Evolutionary conservation across 2,888 invertebrate species (phyloP), one percentile per base, ranked within the genome.

Genomic region (Habroteleia sp.): DNA sequence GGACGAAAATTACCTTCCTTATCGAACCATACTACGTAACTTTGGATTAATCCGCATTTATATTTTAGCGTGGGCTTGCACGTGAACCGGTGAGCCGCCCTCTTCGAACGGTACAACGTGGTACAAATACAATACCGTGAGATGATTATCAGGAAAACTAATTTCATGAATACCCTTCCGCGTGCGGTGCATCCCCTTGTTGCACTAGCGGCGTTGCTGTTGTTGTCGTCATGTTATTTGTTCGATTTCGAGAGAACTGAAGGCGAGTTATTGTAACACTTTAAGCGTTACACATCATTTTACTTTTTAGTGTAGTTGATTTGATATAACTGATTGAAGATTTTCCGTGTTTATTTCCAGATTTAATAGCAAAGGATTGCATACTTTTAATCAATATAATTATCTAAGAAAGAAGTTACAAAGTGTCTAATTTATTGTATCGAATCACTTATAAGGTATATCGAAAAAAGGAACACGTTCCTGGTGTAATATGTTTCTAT

Each of bases 61-160:
- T 84, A 84, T 84, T 84, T 85, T 79, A 85, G 82, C 77, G 77
- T 74, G 68, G 29, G 60, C 42, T 76, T 68, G 69, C 73, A 74
- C 65, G 74, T 72, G 73, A 73, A 69, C 63, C 66, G 44, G 44
- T 41, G 52, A 50, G 68, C 54, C 54, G 44, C 75, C 63, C 60
- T 56, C 74, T 58, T 66, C 76, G 76, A 63, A 37, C 77, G 73
- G 75, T 77, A 76, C 39, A 66, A 54, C 62, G 66, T 56, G 56
- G 65, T 54, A 68, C 65, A 77, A 80, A 78, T 83, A 87, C 87
- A 88, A 88, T 88, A 85, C 85, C 82, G 83, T 82, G 82, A 83
- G 88, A 88, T 88, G 86, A 87, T 88, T 88, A 88, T 88, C 88
- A 85, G 85, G 85, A 87, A 88, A 88, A 88, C 88, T 88, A 88